Evolutionary conservation across 2,888 invertebrate species (phyloP), one percentile per base, ranked within the genome.

Genomic region (Germaria angustata): DNA sequence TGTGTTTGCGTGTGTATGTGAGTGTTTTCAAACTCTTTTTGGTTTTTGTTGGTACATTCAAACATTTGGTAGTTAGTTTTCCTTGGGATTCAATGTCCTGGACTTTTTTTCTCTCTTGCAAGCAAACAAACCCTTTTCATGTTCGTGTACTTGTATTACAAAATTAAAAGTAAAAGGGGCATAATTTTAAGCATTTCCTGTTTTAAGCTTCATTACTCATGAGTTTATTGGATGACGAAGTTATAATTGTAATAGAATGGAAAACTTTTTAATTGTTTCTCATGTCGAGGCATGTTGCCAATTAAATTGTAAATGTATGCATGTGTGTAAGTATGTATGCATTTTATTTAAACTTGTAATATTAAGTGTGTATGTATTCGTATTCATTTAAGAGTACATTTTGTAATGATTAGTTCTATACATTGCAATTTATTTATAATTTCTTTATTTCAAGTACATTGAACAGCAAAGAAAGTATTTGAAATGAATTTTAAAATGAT

Each of bases 201-300:
- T 73, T 73, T 81, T 63, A 63, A 73, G 79, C 78, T 81, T 78
- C 69, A 75, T 82, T 82, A 79, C 68, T 65, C 72, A 66, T 49
- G 79, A 75, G 51, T 69, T 66, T 69, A 79, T 66, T 79, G 69
- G 72, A 61, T 61, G 77, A 55, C 20, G 24, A 51, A 22, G 32
- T 61, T 49, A n/a, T 61, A 28, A 17, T 32, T n/a, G 59, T 36
- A 69, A 51, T 28, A 75, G 59, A 76, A 57, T 20, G 11, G 20
- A 76, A 76, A 76, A 76, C 61, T 77, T 69, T 75, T 72, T 79
- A 79, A 79, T 79, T 79, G 59, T 66, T 57, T 72, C 59, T 44
- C 32, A 66, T 72, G 79, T 59, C 41, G 57, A 72, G 59, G 79
- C 79, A 73, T 79, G 79, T 66, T 66, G 72, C 72, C 79, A 79